Evolutionary conservation across 2,888 invertebrate species (phyloP).

Genomic region (Ophioninae sp.): DNA sequence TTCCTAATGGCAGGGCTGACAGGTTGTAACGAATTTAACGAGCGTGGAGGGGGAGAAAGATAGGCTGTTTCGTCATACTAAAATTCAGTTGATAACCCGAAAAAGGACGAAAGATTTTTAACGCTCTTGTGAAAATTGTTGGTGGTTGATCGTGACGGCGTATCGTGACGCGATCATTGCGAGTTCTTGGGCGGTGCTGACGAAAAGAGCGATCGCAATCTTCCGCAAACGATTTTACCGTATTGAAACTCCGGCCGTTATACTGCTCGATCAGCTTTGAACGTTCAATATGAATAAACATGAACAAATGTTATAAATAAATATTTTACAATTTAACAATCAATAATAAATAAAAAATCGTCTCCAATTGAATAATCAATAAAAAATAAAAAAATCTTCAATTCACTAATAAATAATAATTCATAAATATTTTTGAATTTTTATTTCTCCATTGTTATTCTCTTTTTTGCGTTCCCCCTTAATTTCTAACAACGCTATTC

Average conservation of each 20-base stretch:
- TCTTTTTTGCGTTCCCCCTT: neutral
- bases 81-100: neutral
- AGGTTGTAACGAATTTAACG: neutral
- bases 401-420: too few species aligned
- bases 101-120: neutral
- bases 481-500: neutral
- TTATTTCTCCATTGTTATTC: neutral
- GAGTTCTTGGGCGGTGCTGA: conserved; percentile 37
- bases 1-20: neutral
- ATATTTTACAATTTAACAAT: too few species aligned
- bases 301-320: too few species aligned
- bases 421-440: too few species aligned
- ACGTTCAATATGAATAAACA: neutral
- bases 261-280: conserved; percentile 36
- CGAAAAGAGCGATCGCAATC: conserved; percentile 52
- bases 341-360: too few species aligned
- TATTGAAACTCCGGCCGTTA: conserved; percentile 26
- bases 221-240: conserved; percentile 34
- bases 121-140: neutral
- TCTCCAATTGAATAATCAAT: too few species aligned
- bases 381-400: too few species aligned
- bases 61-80: neutral
- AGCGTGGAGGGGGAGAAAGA: neutral
- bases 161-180: conserved; percentile 31
- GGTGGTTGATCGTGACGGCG: neutral